A percentile compares a stretch with the other conserved stretches of the same genome.
Evolutionary conservation across 2,113 vertebrate species (phyloP).

Genomic region (Sceloporus undulatus): DNA sequence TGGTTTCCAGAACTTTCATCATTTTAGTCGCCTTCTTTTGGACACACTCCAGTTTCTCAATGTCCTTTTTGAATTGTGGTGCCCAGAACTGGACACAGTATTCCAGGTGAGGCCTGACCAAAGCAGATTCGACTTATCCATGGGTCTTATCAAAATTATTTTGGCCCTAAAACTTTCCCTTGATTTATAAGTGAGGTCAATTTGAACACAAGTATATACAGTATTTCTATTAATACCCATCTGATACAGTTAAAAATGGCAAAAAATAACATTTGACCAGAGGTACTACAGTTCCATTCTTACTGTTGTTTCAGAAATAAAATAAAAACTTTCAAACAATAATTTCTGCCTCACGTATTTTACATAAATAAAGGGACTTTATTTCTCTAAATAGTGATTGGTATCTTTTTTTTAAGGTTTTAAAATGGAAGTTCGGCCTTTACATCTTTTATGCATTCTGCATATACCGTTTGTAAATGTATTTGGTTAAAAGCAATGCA

Average conservation of each 20-base stretch:
- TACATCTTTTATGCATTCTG: no score
- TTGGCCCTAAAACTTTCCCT: no score
- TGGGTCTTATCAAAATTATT: no score
- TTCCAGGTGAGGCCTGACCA: no score
- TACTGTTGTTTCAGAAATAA: not conserved
- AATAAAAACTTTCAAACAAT: not conserved
- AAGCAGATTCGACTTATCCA: no score
- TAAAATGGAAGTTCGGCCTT: not conserved
- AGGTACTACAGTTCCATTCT: not conserved
- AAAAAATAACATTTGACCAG: not conserved
- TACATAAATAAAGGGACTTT: not conserved
- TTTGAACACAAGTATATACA: no score
- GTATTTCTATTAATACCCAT: not conserved
- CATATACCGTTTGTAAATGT: not conserved
- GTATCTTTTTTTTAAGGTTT: not conserved
- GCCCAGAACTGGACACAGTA: no score
- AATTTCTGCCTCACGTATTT: not conserved
- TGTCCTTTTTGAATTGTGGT: no score
- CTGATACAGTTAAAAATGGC: not conserved
- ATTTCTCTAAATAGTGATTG: not conserved
- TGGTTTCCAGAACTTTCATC: no score
- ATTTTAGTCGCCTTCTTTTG: no score
- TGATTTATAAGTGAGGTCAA: no score
- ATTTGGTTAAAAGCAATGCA: slow-evolving; percentile 1
- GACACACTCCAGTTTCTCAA: no score